phyloP scores from a whole-genome alignment of 2,888 invertebrate species.

The Lapara coniferarum region DNA sequence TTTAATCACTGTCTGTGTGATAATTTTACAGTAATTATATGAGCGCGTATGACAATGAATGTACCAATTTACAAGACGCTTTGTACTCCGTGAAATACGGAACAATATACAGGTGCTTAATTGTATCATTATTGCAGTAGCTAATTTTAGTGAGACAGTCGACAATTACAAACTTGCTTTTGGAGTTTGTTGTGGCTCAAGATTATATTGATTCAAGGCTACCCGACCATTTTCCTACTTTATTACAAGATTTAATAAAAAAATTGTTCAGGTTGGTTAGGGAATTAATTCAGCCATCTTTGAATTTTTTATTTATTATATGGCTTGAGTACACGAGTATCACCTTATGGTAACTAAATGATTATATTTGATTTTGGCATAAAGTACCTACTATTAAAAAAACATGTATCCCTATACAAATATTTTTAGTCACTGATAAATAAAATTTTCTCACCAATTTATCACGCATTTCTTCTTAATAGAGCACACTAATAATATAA shows the following conservation, averaged over 20 bases:
- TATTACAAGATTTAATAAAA: too few species aligned
- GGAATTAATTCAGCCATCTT: too few species aligned
- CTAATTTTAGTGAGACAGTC: background rate
- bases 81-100: conserved; percentile 5
- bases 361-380: too few species aligned
- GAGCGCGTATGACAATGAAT: background rate
- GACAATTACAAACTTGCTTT: background rate
- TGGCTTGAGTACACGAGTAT: too few species aligned
- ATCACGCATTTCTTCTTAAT: background rate
- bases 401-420: too few species aligned
- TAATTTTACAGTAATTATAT: conserved; percentile 12
- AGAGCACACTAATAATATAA: background rate
- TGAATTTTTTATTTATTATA: too few species aligned
- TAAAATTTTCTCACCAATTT: background rate
- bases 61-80: conserved; percentile 5
- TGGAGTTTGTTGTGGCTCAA: background rate
- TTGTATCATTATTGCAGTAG: background rate
- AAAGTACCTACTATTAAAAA: too few species aligned
- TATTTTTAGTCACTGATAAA: background rate
- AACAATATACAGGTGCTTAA: background rate
- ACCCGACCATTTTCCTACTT: too few species aligned
- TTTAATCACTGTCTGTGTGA: conserved; percentile 2
- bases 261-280: too few species aligned
- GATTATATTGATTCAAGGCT: background rate
- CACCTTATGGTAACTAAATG: too few species aligned